phyloP scores from a whole-genome alignment of 1,140 invertebrate genomes.

The Psix sp. region DNA sequence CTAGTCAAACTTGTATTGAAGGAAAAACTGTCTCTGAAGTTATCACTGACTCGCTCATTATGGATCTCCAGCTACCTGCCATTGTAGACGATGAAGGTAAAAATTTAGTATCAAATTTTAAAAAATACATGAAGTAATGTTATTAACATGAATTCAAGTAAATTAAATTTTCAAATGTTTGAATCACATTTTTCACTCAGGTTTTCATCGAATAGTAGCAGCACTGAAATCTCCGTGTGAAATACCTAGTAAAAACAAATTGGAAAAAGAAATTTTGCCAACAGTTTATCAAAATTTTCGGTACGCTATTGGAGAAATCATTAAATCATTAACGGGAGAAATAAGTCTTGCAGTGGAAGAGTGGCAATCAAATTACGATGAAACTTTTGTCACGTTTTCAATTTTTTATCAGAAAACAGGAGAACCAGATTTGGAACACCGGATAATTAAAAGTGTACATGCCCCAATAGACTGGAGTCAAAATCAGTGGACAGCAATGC shows the following conservation, averaged over 20 bases:
- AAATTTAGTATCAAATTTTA: background rate
- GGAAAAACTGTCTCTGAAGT: constrained; percentile 41
- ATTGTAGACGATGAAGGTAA: constrained; percentile 50
- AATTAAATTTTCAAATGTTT: no score
- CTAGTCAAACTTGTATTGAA: constrained; percentile 29
- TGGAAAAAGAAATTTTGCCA: constrained; percentile 78
- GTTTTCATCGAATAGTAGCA: constrained; percentile 77
- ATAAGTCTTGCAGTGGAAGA: constrained; percentile 77
- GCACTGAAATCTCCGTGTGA: constrained; percentile 77
- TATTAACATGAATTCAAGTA: no score
- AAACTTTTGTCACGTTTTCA: constrained; percentile 74
- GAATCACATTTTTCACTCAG: constrained; percentile 36
- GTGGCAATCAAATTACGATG: constrained; percentile 74
- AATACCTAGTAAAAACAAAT: constrained; percentile 76
- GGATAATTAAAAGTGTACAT: constrained; percentile 70
- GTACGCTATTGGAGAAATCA: constrained; percentile 66
- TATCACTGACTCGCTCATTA: constrained; percentile 44
- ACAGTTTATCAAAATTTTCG: constrained; percentile 75
- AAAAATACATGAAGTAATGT: background rate
- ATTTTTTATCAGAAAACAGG: constrained; percentile 75
- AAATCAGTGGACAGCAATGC: constrained; percentile 68
- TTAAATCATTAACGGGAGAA: constrained; percentile 66
- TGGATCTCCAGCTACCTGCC: constrained; percentile 46
- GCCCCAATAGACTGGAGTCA: constrained; percentile 69
- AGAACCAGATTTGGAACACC: constrained; percentile 68